phyloP scores from a whole-genome alignment of 2,797 vertebrate genomes.

The Alfaro cultratus region DNA sequence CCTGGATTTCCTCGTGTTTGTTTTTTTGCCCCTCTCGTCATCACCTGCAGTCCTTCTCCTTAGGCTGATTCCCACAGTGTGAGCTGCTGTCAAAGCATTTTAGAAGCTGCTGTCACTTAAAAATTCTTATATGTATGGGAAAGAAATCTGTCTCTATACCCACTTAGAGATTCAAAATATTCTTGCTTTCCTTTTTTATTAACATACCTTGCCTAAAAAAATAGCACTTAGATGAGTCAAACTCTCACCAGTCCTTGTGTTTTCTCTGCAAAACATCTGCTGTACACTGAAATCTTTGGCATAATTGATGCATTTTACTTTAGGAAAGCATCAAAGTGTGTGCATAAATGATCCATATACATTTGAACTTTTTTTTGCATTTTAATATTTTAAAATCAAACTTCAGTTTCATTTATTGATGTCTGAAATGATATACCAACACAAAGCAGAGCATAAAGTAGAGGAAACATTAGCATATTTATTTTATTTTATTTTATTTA shows the following conservation, averaged over 20 bases:
- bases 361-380: not conserved
- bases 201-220: constrained; percentile 17
- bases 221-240: constrained; percentile 4
- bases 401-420: not conserved
- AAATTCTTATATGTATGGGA: not conserved
- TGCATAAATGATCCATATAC: not conserved
- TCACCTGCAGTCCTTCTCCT: constrained; percentile 32
- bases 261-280: not conserved
- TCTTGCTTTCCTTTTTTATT: constrained; percentile 34
- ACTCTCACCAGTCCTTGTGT: not conserved
- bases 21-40: constrained; percentile 10
- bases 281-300: not conserved
- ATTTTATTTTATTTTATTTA: not conserved
- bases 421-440: not conserved
- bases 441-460: not conserved
- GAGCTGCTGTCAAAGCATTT: constrained; percentile 42
- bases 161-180: constrained; percentile 10
- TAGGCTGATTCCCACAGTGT: constrained; percentile 50
- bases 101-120: constrained; percentile 15
- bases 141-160: constrained; percentile 10
- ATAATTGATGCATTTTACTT: not conserved
- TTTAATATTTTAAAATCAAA: not conserved
- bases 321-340: not conserved
- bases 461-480: not conserved
- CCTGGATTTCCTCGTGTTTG: constrained; percentile 40